Evolutionary conservation across 2,797 vertebrate species (phyloP).

Genomic region (Phataginus tetradactyla): DNA sequence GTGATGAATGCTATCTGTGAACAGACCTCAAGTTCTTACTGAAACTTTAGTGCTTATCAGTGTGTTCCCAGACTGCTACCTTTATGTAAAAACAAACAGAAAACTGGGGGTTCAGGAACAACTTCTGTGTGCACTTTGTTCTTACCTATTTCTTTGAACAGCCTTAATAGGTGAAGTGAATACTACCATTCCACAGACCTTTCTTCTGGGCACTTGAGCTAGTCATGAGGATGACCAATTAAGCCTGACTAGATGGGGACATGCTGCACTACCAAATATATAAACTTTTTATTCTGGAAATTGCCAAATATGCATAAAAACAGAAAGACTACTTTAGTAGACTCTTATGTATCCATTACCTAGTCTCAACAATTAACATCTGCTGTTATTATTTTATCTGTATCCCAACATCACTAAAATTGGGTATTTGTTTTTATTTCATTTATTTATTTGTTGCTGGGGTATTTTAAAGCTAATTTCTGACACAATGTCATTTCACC

Average conservation of each 20-base stretch:
- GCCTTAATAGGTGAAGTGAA: not conserved
- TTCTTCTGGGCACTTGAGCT: not conserved
- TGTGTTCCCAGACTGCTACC: not conserved
- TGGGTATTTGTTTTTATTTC: not conserved
- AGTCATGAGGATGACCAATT: too few species aligned
- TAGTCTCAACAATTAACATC: conserved; percentile 23
- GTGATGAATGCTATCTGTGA: not conserved
- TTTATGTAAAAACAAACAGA: not conserved
- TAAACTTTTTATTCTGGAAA: not conserved
- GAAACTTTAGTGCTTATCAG: not conserved
- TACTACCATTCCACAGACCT: not conserved
- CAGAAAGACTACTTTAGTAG: conserved; percentile 34
- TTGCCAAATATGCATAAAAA: conserved; percentile 38
- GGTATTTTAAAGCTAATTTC: conserved; percentile 35
- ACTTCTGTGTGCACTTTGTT: not conserved
- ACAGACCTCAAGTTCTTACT: not conserved
- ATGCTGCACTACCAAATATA: not conserved
- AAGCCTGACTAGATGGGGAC: not conserved
- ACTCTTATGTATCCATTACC: not conserved
- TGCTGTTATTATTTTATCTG: conserved; percentile 43
- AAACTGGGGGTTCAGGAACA: not conserved
- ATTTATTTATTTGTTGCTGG: conserved; percentile 15
- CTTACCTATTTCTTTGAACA: not conserved
- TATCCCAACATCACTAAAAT: not conserved
- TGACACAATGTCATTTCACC: not conserved